A percentile compares a stretch with the other conserved stretches of the same genome.
phyloP scores from a whole-genome alignment of 2,113 vertebrate genomes.

The Ramphastos sulfuratus region DNA sequence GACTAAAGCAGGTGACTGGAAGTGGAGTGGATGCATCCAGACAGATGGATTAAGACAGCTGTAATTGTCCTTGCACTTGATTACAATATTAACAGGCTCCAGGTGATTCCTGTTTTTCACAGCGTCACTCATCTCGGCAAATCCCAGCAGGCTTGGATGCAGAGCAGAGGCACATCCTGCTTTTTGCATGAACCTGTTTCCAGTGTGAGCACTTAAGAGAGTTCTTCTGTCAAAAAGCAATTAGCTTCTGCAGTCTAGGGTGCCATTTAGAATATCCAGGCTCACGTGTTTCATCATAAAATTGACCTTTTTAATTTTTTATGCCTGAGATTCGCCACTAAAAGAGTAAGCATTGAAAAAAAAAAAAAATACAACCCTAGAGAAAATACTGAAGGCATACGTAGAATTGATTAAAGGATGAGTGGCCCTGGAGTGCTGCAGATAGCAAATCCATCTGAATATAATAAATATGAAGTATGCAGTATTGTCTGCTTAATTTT shows the following conservation, averaged over 20 bases:
- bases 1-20: slow-evolving; percentile 55
- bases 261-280: slow-evolving; percentile 75
- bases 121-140: slow-evolving; percentile 40
- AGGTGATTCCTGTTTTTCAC: slow-evolving; percentile 67
- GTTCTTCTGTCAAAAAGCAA: slow-evolving; percentile 71
- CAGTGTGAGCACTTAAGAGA: slow-evolving; percentile 59
- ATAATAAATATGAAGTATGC: slow-evolving; percentile 60
- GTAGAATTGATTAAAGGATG: slow-evolving; percentile 54
- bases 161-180: slow-evolving; percentile 31
- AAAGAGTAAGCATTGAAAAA: slow-evolving; percentile 63
- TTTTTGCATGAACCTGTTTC: slow-evolving; percentile 52
- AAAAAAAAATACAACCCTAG: neutral
- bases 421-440: slow-evolving; percentile 36
- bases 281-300: slow-evolving; percentile 73
- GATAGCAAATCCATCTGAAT: slow-evolving; percentile 51
- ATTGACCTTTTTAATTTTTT: slow-evolving; percentile 81
- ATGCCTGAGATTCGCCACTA: slow-evolving; percentile 67
- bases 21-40: slow-evolving; percentile 14
- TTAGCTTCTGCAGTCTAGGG: slow-evolving; percentile 75
- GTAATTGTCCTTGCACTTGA: slow-evolving; percentile 60
- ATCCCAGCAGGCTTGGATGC: slow-evolving; percentile 62
- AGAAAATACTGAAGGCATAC: no score
- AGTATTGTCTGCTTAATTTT: slow-evolving; percentile 73
- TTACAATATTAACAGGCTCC: slow-evolving; percentile 67
- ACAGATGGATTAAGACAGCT: slow-evolving; percentile 59